These are phyloP conservation scores for Fistularia commersonii DNA, from an alignment of 2,797 vertebrate species.

Conservation along the genomic window DNA sequence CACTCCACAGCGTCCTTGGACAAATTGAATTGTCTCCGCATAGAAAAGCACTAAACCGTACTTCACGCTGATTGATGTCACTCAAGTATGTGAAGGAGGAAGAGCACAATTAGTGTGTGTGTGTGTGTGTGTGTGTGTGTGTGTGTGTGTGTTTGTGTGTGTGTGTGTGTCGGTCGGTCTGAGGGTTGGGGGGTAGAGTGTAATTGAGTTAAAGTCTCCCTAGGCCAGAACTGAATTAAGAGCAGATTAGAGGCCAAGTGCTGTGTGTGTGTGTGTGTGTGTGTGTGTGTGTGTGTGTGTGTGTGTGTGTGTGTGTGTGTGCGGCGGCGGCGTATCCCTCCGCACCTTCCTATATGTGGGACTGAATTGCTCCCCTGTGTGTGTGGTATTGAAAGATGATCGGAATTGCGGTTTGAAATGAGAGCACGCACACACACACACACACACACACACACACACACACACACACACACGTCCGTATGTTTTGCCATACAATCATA, in stretches of 20 bases:
- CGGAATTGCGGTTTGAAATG: constrained; percentile 20
- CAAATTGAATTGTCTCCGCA: constrained; percentile 25
- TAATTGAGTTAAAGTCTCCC: constrained; percentile 58
- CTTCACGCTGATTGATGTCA: constrained; percentile 44
- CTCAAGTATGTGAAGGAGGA: constrained; percentile 41
- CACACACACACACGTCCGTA: no score
- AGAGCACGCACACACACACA: no score
- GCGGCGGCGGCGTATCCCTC: constrained; percentile 7
- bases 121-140: constrained; percentile 22
- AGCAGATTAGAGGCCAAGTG: constrained; percentile 49
- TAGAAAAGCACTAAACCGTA: constrained; percentile 34
- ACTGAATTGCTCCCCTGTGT: constrained; percentile 25
- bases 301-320: no score
- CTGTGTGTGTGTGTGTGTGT: constrained; percentile 38
- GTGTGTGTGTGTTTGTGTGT: constrained; percentile 13
- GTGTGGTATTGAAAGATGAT: constrained; percentile 20
- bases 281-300: no score
- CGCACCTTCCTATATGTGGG: not conserved
- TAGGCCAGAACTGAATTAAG: constrained; percentile 48
- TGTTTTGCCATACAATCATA: no score
- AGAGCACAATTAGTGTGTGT: constrained; percentile 44
- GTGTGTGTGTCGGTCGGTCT: no score
- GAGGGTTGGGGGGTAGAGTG: constrained; percentile 5
- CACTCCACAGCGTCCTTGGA: constrained; percentile 19
- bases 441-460: no score